A percentile compares a stretch with the other conserved stretches of the same genome.
phyloP scores from a whole-genome alignment of 1,140 invertebrate genomes.

The Drosophila tani region DNA sequence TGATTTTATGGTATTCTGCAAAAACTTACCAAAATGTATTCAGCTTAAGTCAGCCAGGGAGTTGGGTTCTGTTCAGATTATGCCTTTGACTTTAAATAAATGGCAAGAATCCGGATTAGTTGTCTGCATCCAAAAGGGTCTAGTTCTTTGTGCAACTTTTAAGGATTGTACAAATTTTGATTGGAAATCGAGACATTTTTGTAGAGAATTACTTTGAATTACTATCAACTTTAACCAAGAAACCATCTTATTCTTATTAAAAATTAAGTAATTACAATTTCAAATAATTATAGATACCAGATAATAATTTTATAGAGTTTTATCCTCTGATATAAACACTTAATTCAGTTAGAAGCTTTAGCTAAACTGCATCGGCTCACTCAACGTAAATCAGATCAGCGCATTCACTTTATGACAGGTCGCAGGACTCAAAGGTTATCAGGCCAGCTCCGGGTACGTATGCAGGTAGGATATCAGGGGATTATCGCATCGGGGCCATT shows the following conservation, averaged over 20 bases:
- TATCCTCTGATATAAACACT: neutral
- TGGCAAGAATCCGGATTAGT: neutral
- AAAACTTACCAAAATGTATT: neutral
- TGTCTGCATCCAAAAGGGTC: neutral
- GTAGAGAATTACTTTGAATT: neutral
- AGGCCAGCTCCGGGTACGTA: neutral
- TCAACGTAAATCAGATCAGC: slow-evolving; percentile 1
- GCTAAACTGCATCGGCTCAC: too few species aligned
- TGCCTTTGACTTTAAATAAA: neutral
- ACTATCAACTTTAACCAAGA: neutral
- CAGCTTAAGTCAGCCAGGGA: too few species aligned
- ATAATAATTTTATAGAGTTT: neutral
- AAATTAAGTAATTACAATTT: neutral
- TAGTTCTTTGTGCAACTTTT: too few species aligned
- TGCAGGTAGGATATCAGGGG: slow-evolving; percentile 36
- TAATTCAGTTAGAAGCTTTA: neutral
- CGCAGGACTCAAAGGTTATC: slow-evolving; percentile 36
- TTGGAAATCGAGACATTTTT: too few species aligned
- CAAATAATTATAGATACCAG: neutral
- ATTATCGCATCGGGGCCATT: slow-evolving; percentile 50
- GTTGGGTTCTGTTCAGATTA: too few species aligned
- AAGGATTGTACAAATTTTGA: too few species aligned
- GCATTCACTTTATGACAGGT: slow-evolving; percentile 9
- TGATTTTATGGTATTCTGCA: neutral
- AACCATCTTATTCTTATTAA: neutral